Evolutionary conservation across 2,888 invertebrate species (phyloP), one percentile per base, ranked within the genome.

Genomic region (Melanchra persicariae): DNA sequence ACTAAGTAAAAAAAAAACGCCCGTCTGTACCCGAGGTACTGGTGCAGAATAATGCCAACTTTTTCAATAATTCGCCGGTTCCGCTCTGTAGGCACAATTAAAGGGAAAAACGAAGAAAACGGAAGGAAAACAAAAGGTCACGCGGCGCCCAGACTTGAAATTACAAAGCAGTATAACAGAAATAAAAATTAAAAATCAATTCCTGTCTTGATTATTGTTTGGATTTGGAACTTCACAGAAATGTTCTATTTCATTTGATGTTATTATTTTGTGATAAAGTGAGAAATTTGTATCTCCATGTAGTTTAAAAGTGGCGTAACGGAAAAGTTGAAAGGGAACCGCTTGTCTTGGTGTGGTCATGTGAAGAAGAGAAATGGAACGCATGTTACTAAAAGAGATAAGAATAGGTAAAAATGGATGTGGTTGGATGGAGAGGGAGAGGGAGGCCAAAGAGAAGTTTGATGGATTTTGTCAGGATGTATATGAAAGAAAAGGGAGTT

Each of bases 11-110:
- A 22, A 15, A 57, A 22, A 57, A 57, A 15, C 85, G 87, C 87
- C 51, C 80, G 91, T 89, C 71, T 90, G 80, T 58, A 52, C 24
- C 51, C 47, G 55, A 72, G n/a, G 77, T 72, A 83, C 63, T 76
- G 70, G 74, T 80, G 74, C 70, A 86, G 84, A 87, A 87, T 87
- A 88, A 89, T 84, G 85, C 85, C 69, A 91, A 92, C 91, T 92
- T 92, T 93, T 93, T 93, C 93, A 93, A 93, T 93, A 92, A 92
- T 92, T 91, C 88, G 89, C 87, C 79, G 84, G 87, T 87, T 88
- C 90, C 90, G 89, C 88, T 89, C 85, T 80, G 90, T 88, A 89
- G 89, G 89, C 90, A 82, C 91, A 91, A 91, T 93, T 92, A 91
- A 89, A 91, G 81, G 85, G 58, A 85, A 87, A n/a, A 88, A 78